Evolutionary conservation across 2,797 vertebrate species (phyloP), one percentile per base, ranked within the genome.

Genomic region (Sebastes minor): DNA sequence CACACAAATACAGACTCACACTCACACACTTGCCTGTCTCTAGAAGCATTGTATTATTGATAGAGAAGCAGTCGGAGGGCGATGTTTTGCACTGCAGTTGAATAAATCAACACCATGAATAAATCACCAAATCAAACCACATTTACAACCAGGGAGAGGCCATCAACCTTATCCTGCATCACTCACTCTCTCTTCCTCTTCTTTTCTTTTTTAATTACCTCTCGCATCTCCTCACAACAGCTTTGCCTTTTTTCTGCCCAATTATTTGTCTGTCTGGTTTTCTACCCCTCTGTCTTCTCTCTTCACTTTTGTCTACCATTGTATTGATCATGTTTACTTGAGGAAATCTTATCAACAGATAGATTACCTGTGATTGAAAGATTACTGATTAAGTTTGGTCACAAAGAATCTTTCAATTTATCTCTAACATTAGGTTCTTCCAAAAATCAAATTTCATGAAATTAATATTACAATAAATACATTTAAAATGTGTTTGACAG

Each of bases 81-180:
- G 27, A 88, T 91, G 90, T 93, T 90, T 93, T 92, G 80, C 87
- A 89, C 75, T 62, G 69, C 71, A 70, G 74, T 86, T 88, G 88
- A 90, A 93, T 92, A 88, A 89, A 90, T 90, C 85, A 92, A 89
- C 85, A 89, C 65, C 74, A 88, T 93, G 85, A 93, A 93, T 91
- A 93, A 90, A 89, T 90, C 86, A 88, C 83, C 77, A 85, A 91
- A 93, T 92, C 82, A 90, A 90, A 85, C 85, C 77, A 75, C 78
- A 88, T 92, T 91, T 86, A 81, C 82, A 90, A 77, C 68, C 80
- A 85, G 76, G 55, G 72, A 80, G 85, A 88, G 80, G 74, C 84
- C 87, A 90, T 91, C 88, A 85, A 85, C 68, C 83, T 77, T 79
- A 76, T 84, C 82, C 75, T 33, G 65, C 63, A 74, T 57, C 81